Conservation (phyloP, 2,888 invertebrate species). For the Rapana venosa region DNA sequence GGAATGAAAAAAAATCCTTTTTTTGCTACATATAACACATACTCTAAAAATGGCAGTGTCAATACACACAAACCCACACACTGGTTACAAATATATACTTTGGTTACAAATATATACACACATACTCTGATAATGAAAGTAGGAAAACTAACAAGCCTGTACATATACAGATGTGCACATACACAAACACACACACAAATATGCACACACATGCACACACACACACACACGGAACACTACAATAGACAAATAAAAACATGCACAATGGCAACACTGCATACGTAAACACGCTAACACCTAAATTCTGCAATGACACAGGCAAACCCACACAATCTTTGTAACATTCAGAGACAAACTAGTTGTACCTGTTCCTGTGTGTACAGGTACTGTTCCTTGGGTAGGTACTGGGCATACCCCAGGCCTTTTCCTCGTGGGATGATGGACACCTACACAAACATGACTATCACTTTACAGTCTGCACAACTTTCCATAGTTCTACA, state of each 20-base stretch:
- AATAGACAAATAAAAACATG: not conserved
- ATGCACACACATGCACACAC: not conserved
- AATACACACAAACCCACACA: too few relatives aligned
- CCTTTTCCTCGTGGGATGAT: slow-evolving; percentile 99
- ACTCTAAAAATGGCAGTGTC: too few relatives aligned
- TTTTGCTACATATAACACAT: too few relatives aligned
- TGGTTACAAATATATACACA: too few relatives aligned
- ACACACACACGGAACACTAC: not conserved
- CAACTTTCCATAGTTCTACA: too few relatives aligned
- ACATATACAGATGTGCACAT: too few relatives aligned
- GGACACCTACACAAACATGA: slow-evolving; percentile 83
- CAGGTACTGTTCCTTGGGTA: slow-evolving; percentile 98
- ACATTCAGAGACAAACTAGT: not conserved
- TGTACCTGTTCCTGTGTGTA: slow-evolving; percentile 93
- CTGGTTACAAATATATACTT: too few relatives aligned
- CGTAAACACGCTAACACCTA: not conserved
- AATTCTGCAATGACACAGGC: not conserved
- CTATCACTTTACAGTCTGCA: too few relatives aligned
- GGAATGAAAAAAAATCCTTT: too few relatives aligned
- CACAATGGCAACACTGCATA: not conserved
- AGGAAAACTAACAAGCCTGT: too few relatives aligned
- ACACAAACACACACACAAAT: not conserved
- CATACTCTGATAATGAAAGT: too few relatives aligned
- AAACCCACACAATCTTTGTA: not conserved
- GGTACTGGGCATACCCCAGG: slow-evolving; percentile 98